Percentiles rank a stretch among this genome's conserved stretches.
Conservation (phyloP, 2,888 invertebrate species). For the Calliopum simillimum region DNA sequence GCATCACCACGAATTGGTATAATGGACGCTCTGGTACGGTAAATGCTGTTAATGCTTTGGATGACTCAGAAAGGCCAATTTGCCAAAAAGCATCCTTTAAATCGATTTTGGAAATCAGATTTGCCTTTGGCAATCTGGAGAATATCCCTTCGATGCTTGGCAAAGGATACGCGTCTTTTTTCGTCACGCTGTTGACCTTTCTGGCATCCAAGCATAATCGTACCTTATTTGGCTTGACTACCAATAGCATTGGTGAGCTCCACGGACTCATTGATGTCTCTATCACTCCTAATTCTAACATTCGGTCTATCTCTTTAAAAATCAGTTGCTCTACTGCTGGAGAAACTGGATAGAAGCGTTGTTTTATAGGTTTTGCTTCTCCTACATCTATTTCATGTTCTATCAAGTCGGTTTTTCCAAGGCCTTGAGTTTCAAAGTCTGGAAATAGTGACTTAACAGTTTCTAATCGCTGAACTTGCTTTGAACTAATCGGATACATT, state of each 20-base stretch:
- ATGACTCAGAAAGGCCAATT: conserved; percentile 27
- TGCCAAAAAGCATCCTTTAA: conserved; percentile 40
- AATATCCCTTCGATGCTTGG: conserved; percentile 42
- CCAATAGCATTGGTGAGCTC: conserved; percentile 54
- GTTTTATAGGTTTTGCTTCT: conserved; percentile 41
- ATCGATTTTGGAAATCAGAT: conserved; percentile 38
- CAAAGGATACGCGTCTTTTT: conserved; percentile 41
- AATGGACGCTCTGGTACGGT: neutral
- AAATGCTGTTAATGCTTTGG: conserved; percentile 29
- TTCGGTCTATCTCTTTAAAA: conserved; percentile 52
- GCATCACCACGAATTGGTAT: conserved; percentile 6
- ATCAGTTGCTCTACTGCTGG: conserved; percentile 41
- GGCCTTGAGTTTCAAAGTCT: conserved; percentile 34
- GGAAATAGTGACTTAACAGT: conserved; percentile 35
- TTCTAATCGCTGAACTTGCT: neutral
- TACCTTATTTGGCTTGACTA: conserved; percentile 50
- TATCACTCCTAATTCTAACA: conserved; percentile 53
- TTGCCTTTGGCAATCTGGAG: conserved; percentile 31
- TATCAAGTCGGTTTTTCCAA: conserved; percentile 41
- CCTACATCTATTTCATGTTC: conserved; percentile 42
- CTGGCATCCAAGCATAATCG: conserved; percentile 53
- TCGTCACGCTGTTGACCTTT: conserved; percentile 51
- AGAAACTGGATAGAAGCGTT: conserved; percentile 44
- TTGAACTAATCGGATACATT: too few relatives aligned
- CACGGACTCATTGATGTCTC: conserved; percentile 54